Evolutionary conservation across 2,888 invertebrate genomes (phyloP).

Genomic region (Eilema caniola): DNA sequence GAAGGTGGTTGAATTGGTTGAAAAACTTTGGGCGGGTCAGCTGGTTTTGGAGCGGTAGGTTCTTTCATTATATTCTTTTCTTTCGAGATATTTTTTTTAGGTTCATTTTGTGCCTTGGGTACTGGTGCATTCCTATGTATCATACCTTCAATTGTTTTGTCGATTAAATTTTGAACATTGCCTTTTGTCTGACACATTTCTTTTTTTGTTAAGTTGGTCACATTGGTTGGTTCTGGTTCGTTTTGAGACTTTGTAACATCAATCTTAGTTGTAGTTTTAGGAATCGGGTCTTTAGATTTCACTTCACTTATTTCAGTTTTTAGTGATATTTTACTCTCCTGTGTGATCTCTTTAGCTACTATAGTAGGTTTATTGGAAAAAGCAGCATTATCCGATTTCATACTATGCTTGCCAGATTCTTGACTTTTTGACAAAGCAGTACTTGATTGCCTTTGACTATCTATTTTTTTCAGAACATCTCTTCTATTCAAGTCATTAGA

Average conservation of each 20-base stretch:
- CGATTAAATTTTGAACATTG: slow-evolving; percentile 77
- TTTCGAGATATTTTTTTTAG: slow-evolving; percentile 35
- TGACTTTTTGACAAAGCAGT: slow-evolving; percentile 66
- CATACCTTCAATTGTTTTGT: slow-evolving; percentile 81
- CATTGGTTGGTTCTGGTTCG: slow-evolving; percentile 20
- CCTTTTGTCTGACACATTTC: slow-evolving; percentile 63
- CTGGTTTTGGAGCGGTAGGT: slow-evolving; percentile 38
- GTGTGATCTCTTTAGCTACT: slow-evolving; percentile 41
- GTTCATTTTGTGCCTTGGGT: slow-evolving; percentile 62
- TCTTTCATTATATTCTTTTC: slow-evolving; percentile 47
- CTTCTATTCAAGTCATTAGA: slow-evolving; percentile 81
- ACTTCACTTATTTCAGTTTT: slow-evolving; percentile 44
- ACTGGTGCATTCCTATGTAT: slow-evolving; percentile 65
- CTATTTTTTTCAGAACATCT: slow-evolving; percentile 80
- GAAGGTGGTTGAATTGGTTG: slow-evolving; percentile 45
- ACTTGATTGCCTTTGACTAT: slow-evolving; percentile 74
- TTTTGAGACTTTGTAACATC: slow-evolving; percentile 22
- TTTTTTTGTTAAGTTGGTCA: slow-evolving; percentile 44
- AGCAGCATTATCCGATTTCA: slow-evolving; percentile 68
- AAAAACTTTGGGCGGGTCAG: slow-evolving; percentile 46
- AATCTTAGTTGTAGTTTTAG: slow-evolving; percentile 6
- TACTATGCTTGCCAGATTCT: slow-evolving; percentile 62
- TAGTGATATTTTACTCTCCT: slow-evolving; percentile 47
- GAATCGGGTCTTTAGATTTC: slow-evolving; percentile 13
- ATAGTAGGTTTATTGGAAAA: slow-evolving; percentile 67